Evolutionary conservation across 2,113 vertebrate genomes (phyloP).

Genomic region (Pristiophorus japonicus): DNA sequence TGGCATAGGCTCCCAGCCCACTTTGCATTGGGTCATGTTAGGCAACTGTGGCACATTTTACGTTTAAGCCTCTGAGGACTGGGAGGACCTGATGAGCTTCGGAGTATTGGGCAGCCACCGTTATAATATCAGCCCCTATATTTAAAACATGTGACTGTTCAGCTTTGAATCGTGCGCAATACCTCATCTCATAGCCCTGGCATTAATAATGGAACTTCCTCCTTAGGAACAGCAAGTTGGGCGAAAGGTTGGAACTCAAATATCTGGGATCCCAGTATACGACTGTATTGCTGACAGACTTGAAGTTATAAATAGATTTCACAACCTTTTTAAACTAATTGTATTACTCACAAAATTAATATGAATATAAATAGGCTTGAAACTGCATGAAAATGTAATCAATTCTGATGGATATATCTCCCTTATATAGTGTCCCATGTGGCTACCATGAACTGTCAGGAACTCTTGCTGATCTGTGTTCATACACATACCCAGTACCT

Average conservation of each 20-base stretch:
- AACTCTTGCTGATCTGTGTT: too few relatives aligned
- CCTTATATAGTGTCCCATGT: too few relatives aligned
- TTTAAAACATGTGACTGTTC: neutral
- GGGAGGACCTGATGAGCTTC: neutral
- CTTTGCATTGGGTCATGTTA: neutral
- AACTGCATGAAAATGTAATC: too few relatives aligned
- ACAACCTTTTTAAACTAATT: neutral
- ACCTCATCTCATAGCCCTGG: neutral
- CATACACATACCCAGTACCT: too few relatives aligned
- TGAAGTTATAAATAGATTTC: neutral
- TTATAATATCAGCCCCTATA: neutral
- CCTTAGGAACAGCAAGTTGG: neutral
- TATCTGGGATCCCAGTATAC: neutral
- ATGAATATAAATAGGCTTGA: too few relatives aligned
- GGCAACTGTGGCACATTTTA: neutral
- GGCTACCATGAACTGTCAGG: too few relatives aligned
- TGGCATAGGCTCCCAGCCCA: neutral
- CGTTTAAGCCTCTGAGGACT: neutral
- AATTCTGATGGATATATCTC: too few relatives aligned
- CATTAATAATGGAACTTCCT: neutral
- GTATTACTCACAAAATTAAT: too few relatives aligned
- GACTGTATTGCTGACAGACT: neutral
- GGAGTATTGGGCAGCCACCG: neutral
- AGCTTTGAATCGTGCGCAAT: neutral
- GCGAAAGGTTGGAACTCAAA: neutral